Evolutionary conservation across 2,113 vertebrate genomes (phyloP), one percentile per base, ranked within the genome.

Genomic region (Hemichromis elongatus): DNA sequence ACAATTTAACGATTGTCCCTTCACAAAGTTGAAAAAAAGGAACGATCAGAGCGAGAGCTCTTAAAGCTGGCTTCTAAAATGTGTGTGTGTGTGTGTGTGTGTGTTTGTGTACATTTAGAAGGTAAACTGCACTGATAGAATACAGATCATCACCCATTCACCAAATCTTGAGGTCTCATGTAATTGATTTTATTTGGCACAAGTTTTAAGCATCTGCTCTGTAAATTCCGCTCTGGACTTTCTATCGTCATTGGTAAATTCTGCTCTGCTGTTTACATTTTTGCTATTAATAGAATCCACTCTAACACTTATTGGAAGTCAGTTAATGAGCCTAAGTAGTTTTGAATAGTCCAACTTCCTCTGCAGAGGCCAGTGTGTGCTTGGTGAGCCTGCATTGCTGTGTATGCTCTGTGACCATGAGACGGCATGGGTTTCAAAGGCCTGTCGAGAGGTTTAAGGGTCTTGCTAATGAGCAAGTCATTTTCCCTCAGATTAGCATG

Each of bases 401-500:
- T 54, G 42, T 77, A 61, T 19, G 45, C 79, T 77, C 79, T 81
- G 70, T 83, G 90, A 82, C 87, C 81, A 81, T 77, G 82, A 90
- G 42, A 84, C 55, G 37, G 83, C 86, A 19, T 30, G 77, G 40
- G 79, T 90, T 92, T 89, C 87, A 89, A 93, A 93, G 90, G 90
- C 90, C 89, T 93, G 93, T 91, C 86, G 61, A 88, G 90, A 86
- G 86, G 86, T 92, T 91, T 92, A 91, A 92, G 93, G 89, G 92
- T 91, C 87, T 82, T 42, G 77, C 84, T 94, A 95, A 95, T 94
- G 92, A 95, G 88, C 87, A 88, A 92, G 90, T 92, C 87, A 90
- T 95, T 95, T 95, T 90, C 85, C 87, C 70, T 90, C 87, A 93
- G 93, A 93, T 95, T 95, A 94, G 89, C 89, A 89, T 93, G 87